These are phyloP conservation scores for Rhopalosiphum maidis DNA, from an alignment of 1,140 invertebrate genomes.

Conservation along the genomic window DNA sequence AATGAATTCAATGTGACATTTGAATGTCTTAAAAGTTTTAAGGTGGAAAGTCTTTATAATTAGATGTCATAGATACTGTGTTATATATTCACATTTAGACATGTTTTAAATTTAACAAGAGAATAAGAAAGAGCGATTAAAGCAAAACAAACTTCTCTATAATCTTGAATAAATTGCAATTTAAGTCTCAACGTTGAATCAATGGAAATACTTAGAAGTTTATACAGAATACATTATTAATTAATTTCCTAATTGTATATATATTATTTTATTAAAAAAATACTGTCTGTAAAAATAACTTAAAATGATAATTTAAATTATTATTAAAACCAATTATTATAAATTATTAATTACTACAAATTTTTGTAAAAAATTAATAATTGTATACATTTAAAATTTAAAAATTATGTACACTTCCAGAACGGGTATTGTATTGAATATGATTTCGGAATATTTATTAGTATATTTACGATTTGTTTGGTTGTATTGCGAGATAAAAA, in stretches of 20 bases:
- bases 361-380: not conserved
- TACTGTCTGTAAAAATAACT: not conserved
- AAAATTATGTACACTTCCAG: not conserved
- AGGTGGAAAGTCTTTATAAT: not conserved
- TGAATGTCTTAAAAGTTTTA: not conserved
- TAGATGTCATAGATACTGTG: not conserved
- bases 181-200: not conserved
- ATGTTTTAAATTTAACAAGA: slow-evolving; percentile 22
- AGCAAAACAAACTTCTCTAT: not conserved
- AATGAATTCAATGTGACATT: not conserved
- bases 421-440: not conserved
- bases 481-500: not conserved
- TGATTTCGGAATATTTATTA: not conserved
- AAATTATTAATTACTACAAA: not conserved
- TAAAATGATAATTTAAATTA: not conserved
- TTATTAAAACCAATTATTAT: not conserved
- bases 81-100: not conserved
- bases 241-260: not conserved
- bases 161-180: not conserved
- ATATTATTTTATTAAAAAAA: not conserved
- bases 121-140: not conserved
- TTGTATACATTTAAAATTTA: not conserved
- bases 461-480: not conserved
- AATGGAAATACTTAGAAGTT: slow-evolving; percentile 6
- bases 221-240: not conserved